Percentiles rank a stretch among this genome's conserved stretches.
Conservation (phyloP, 2,888 invertebrate species). For the Ischnus inquisitorius region DNA sequence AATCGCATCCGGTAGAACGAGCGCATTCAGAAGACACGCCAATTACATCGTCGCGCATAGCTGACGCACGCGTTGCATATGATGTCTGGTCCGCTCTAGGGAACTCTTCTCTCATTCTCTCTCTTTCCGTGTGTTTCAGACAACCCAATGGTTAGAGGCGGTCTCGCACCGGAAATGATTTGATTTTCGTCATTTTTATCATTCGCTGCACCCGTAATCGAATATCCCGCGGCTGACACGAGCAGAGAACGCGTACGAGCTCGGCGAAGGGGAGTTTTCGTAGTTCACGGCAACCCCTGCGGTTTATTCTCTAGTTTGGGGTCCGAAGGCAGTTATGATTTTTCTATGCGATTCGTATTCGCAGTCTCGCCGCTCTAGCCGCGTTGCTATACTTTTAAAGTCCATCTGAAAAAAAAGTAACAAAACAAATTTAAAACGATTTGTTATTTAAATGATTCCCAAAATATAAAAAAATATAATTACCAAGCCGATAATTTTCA, state of each 20-base stretch:
- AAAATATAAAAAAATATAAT: too few species aligned
- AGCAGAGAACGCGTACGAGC: constrained; percentile 24
- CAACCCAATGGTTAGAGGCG: constrained; percentile 29
- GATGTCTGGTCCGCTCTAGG: constrained; percentile 62
- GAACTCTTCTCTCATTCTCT: constrained; percentile 25
- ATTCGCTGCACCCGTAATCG: constrained; percentile 73
- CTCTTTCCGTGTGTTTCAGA: constrained; percentile 38
- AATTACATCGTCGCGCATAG: constrained; percentile 78
- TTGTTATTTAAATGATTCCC: neutral
- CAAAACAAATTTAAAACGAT: neutral
- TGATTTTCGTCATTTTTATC: constrained; percentile 78
- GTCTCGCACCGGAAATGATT: constrained; percentile 75
- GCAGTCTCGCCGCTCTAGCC: neutral
- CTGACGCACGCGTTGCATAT: constrained; percentile 74
- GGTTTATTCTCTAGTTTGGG: constrained; percentile 2
- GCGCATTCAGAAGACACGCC: constrained; percentile 81
- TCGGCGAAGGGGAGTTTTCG: constrained; percentile 23
- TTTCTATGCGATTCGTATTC: neutral
- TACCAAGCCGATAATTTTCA: neutral
- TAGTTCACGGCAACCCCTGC: constrained; percentile 20
- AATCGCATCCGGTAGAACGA: constrained; percentile 80
- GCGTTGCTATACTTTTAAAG: neutral
- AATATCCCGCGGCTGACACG: constrained; percentile 66
- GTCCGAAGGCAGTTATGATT: neutral
- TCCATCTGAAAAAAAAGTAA: neutral